Percentiles rank a stretch among this genome's conserved stretches.
Evolutionary conservation across 2,113 vertebrate genomes (phyloP).

Genomic region (Nibea coibor): DNA sequence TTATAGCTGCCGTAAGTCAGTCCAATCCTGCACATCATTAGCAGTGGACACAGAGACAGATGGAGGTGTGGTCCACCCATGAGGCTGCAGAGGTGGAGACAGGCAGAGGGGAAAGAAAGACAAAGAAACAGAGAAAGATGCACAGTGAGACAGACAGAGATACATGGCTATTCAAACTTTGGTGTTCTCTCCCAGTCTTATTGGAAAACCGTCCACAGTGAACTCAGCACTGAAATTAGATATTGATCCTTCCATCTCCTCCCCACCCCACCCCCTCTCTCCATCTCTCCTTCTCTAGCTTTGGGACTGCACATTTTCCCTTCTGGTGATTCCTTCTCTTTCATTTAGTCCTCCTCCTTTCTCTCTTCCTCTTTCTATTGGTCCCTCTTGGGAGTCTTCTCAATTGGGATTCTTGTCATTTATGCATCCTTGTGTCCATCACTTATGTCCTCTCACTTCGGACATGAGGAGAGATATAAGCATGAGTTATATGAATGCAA

Average conservation of each 20-base stretch:
- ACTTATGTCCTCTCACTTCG: not conserved
- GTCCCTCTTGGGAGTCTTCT: slow-evolving; percentile 51
- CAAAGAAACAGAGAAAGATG: slow-evolving; percentile 42
- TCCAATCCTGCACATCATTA: not conserved
- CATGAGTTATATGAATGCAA: not conserved
- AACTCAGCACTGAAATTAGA: slow-evolving; percentile 85
- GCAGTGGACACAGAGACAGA: not conserved
- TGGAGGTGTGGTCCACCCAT: not conserved
- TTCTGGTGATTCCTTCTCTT: slow-evolving; percentile 70
- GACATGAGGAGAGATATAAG: not conserved
- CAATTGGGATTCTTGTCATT: slow-evolving; percentile 19
- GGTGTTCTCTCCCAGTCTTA: slow-evolving; percentile 79
- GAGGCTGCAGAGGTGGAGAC: slow-evolving; percentile 17
- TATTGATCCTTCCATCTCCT: slow-evolving; percentile 80
- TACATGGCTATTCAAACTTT: slow-evolving; percentile 80
- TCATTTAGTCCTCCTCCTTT: slow-evolving; percentile 47
- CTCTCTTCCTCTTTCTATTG: slow-evolving; percentile 25
- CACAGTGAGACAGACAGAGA: slow-evolving; percentile 53
- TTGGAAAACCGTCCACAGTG: slow-evolving; percentile 83
- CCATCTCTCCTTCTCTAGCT: slow-evolving; percentile 50
- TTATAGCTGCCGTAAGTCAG: not conserved
- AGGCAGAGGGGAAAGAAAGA: slow-evolving; percentile 6
- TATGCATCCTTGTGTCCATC: slow-evolving; percentile 24
- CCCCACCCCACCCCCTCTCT: slow-evolving; percentile 36
- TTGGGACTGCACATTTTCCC: slow-evolving; percentile 67